Conservation (phyloP, 2,113 vertebrate genomes). For the Scophthalmus maximus region DNA sequence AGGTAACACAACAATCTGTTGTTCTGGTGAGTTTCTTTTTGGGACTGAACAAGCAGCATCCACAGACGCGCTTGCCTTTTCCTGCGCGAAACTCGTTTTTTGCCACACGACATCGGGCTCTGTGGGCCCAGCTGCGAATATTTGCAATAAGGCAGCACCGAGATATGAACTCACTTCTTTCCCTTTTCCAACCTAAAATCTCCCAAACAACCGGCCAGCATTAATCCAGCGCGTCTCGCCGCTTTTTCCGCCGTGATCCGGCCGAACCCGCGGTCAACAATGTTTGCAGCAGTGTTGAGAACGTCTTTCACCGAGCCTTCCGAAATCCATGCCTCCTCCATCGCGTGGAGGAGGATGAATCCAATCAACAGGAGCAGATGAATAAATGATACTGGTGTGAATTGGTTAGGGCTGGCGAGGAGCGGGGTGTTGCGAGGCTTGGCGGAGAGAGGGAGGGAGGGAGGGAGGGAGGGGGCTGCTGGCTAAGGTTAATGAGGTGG, state of each 20-base stretch:
- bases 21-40: not conserved
- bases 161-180: constrained; percentile 8
- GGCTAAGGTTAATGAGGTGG: constrained; percentile 80
- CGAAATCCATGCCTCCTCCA: constrained; percentile 31
- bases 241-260: constrained; percentile 1
- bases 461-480: constrained; percentile 36
- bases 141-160: not conserved
- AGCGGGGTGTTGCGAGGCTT: constrained; percentile 21
- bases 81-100: constrained; percentile 2
- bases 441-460: constrained; percentile 14
- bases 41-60: not conserved
- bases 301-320: constrained; percentile 47
- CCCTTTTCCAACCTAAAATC: not conserved
- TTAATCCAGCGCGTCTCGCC: not conserved
- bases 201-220: not conserved
- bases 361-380: constrained; percentile 68
- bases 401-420: constrained; percentile 49
- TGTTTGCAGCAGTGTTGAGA: constrained; percentile 28
- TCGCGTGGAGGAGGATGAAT: constrained; percentile 42
- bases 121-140: not conserved
- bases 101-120: not conserved
- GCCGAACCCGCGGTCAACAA: constrained; percentile 21
- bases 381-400: constrained; percentile 75
- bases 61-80: not conserved
- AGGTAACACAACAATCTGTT: not conserved